Evolutionary conservation across 2,113 vertebrate genomes (phyloP).

Genomic region (Petrocephalus microphthalmus): DNA sequence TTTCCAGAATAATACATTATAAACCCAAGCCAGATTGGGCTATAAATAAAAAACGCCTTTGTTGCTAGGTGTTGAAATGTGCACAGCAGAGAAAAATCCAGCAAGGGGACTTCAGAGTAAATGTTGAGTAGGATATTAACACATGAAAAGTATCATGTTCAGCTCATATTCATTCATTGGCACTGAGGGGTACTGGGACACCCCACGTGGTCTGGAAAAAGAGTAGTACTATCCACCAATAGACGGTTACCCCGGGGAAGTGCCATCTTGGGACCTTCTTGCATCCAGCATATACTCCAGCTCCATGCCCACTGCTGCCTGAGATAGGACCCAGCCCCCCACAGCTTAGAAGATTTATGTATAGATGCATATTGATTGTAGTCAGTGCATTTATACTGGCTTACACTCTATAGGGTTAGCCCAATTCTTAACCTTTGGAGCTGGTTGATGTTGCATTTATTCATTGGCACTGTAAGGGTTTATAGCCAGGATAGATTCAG

Average conservation of each 20-base stretch:
- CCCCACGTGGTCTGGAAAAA: background rate
- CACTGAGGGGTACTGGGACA: background rate
- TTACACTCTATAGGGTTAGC: background rate
- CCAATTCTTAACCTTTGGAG: background rate
- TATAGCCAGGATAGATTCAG: conserved; percentile 26
- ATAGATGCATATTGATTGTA: background rate
- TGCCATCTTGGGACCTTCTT: background rate
- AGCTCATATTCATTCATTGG: background rate
- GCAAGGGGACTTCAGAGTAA: background rate
- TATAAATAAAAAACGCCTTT: background rate
- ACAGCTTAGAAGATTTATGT: background rate
- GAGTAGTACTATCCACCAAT: background rate
- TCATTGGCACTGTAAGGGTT: too few relatives aligned
- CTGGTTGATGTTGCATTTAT: background rate
- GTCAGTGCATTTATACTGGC: background rate
- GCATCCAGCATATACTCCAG: background rate
- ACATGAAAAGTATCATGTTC: background rate
- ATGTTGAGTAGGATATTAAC: background rate
- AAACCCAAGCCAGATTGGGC: background rate
- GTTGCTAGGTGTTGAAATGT: background rate
- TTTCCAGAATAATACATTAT: conserved; percentile 7
- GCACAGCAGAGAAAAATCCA: background rate
- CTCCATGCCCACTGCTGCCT: background rate
- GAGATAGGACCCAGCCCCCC: background rate
- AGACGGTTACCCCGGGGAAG: background rate